phyloP scores from a whole-genome alignment of 2,888 invertebrate species.

The Emmelina monodactyla region DNA sequence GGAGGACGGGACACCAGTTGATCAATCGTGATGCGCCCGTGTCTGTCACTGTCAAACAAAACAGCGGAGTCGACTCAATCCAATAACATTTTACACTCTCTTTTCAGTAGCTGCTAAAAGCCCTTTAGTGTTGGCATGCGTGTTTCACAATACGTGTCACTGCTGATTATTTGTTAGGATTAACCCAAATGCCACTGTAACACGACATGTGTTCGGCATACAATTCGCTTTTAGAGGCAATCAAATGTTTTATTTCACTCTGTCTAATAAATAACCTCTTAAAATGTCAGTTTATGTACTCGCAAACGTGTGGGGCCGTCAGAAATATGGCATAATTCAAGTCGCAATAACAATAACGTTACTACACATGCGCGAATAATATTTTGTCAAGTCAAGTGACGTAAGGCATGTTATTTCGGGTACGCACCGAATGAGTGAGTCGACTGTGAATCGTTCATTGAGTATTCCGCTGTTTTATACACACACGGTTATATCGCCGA shows the following conservation, averaged over 20 bases:
- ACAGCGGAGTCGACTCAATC: not conserved
- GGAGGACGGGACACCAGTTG: slow-evolving; percentile 57
- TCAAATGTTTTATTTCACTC: not conserved
- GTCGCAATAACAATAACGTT: slow-evolving; percentile 11
- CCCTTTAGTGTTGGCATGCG: not conserved
- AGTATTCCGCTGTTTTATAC: slow-evolving; percentile 17
- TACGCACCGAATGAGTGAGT: slow-evolving; percentile 1
- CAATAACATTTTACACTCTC: not conserved
- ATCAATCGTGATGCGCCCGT: slow-evolving; percentile 53
- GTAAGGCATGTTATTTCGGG: slow-evolving; percentile 5
- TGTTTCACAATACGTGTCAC: not conserved
- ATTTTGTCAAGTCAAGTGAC: slow-evolving; percentile 14
- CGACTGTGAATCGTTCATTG: slow-evolving; percentile 18
- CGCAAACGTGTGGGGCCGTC: slow-evolving; percentile 1
- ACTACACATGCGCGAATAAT: slow-evolving; percentile 13
- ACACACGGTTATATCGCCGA: not conserved
- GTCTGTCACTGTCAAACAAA: slow-evolving; percentile 44
- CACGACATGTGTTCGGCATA: not conserved
- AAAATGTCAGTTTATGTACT: slow-evolving; percentile 1
- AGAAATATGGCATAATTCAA: slow-evolving; percentile 9
- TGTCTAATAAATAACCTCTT: slow-evolving; percentile 1
- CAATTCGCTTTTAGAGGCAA: slow-evolving; percentile 1
- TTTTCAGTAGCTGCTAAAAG: not conserved
- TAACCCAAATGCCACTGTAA: not conserved
- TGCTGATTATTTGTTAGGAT: not conserved